These are phyloP conservation scores for Ardeotis arabs DNA, from an alignment of 2,113 vertebrate species.

Conservation along the genomic window DNA sequence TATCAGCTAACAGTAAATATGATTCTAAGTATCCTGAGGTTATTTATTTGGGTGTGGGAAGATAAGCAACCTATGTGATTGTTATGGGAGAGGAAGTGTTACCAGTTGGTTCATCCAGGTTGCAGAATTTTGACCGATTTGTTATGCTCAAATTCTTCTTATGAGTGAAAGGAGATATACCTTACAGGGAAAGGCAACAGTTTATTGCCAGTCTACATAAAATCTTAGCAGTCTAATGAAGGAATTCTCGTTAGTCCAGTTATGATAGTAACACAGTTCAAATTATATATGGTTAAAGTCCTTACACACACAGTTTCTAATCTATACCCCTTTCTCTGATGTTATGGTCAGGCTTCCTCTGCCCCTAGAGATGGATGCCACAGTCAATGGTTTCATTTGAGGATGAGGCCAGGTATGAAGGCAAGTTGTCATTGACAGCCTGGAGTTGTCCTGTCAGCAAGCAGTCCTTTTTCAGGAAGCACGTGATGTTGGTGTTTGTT, in stretches of 20 bases:
- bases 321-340: not conserved
- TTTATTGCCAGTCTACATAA: not conserved
- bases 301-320: not conserved
- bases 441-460: not conserved
- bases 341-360: not conserved
- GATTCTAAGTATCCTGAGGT: not conserved
- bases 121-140: not conserved
- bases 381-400: not conserved
- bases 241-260: not conserved
- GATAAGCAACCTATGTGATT: not conserved
- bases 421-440: not conserved
- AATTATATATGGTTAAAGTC: not conserved
- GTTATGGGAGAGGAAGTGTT: not conserved
- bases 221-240: not conserved
- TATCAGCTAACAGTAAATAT: not conserved
- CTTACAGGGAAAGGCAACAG: not conserved
- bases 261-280: not conserved
- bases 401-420: not conserved
- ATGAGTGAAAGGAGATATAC: not conserved
- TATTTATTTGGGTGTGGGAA: not conserved
- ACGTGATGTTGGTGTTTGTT: not conserved
- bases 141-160: not conserved
- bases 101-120: not conserved
- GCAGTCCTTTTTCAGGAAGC: not conserved
- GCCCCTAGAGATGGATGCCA: not conserved